Percentiles rank a stretch among this genome's conserved stretches.
Conservation (phyloP, 2,113 vertebrate species). For the Callionymus lyra region DNA sequence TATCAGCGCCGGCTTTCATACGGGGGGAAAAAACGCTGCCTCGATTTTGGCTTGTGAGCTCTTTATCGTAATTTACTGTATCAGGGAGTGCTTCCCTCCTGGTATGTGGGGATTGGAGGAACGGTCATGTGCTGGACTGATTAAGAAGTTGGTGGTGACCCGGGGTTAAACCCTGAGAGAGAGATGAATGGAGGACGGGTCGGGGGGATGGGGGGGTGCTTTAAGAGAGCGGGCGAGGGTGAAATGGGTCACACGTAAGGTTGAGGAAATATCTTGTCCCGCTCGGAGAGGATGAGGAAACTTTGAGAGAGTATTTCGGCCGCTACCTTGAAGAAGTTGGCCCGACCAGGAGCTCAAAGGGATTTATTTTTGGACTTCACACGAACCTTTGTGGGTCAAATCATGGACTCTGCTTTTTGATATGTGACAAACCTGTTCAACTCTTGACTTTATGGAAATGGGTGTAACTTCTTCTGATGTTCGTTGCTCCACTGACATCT, state of each 20-base stretch:
- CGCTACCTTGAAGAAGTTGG: too few species aligned
- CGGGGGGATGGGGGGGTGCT: constrained; percentile 1
- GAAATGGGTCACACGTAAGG: constrained; percentile 36
- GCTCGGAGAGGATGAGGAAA: constrained; percentile 14
- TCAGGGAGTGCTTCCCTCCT: constrained; percentile 59
- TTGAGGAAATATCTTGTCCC: constrained; percentile 20
- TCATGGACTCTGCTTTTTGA: too few species aligned
- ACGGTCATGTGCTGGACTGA: constrained; percentile 63
- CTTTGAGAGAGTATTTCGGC: too few species aligned
- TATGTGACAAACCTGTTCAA: too few species aligned
- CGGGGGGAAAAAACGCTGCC: constrained; percentile 28
- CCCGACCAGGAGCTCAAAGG: too few species aligned
- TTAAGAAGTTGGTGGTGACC: constrained; percentile 60
- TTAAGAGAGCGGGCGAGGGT: constrained; percentile 28
- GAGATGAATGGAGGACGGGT: neutral
- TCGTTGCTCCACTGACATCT: too few species aligned
- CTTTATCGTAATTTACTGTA: constrained; percentile 62
- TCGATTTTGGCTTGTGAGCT: constrained; percentile 46
- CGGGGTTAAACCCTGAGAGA: constrained; percentile 54
- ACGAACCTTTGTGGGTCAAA: too few species aligned
- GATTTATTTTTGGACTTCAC: too few species aligned
- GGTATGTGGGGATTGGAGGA: constrained; percentile 60
- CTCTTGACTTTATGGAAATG: too few species aligned
- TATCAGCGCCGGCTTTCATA: constrained; percentile 48
- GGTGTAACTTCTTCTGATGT: too few species aligned